Conservation (phyloP, 2,888 invertebrate species). For the Drosophila acutilabella region DNA sequence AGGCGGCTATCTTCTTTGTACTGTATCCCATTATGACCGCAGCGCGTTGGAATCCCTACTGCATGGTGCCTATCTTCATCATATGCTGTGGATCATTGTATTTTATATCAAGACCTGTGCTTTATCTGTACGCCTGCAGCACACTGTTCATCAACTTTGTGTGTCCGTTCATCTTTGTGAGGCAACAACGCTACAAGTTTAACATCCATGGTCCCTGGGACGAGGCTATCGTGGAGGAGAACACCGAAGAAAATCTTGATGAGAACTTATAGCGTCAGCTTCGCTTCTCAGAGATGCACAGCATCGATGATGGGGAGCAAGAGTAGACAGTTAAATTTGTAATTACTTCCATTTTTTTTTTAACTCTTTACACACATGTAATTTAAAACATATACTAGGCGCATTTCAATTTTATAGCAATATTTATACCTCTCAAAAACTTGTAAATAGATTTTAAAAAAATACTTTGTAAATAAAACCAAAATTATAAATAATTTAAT, state of each 20-base stretch:
- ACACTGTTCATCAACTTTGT: slow-evolving; percentile 89
- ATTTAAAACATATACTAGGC: slow-evolving; percentile 4
- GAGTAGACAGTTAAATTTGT: slow-evolving; percentile 10
- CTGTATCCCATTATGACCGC: slow-evolving; percentile 93
- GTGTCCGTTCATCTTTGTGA: slow-evolving; percentile 91
- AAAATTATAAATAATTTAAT: slow-evolving; percentile 17
- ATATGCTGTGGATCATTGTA: slow-evolving; percentile 86
- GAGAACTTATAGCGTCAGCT: slow-evolving; percentile 80
- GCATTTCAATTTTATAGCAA: slow-evolving; percentile 13
- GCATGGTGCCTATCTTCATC: slow-evolving; percentile 86
- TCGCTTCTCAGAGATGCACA: slow-evolving; percentile 69
- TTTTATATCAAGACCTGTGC: slow-evolving; percentile 87
- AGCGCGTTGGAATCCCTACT: slow-evolving; percentile 87
- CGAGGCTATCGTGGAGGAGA: slow-evolving; percentile 92
- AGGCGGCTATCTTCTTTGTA: slow-evolving; percentile 95
- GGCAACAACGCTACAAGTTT: slow-evolving; percentile 92
- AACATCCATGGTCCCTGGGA: slow-evolving; percentile 99
- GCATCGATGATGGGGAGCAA: slow-evolving; percentile 65
- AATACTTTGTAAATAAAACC: slow-evolving; percentile 42
- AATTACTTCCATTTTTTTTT: neutral
- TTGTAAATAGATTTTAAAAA: slow-evolving; percentile 19
- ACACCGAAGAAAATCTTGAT: slow-evolving; percentile 74
- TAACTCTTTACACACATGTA: neutral
- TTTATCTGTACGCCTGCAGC: slow-evolving; percentile 87
- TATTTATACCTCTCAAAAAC: neutral